These are phyloP conservation scores for Stenodema calcarata DNA, from an alignment of 2,888 invertebrate genomes.

Conservation along the genomic window DNA sequence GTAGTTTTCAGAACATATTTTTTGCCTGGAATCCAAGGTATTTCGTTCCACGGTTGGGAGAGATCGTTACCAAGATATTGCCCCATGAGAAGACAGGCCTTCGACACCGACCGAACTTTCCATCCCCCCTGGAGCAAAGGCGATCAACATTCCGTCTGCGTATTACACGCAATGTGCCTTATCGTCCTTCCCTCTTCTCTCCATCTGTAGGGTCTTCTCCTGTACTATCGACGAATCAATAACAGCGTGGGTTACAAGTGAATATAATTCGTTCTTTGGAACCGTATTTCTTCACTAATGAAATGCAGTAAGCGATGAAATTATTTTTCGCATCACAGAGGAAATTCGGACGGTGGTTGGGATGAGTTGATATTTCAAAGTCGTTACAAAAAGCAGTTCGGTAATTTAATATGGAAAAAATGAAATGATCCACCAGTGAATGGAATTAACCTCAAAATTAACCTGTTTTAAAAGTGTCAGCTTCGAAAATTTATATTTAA, in stretches of 20 bases:
- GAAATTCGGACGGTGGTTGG: too few relatives aligned
- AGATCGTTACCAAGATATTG: not conserved
- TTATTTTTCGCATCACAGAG: too few relatives aligned
- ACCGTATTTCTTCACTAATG: not conserved
- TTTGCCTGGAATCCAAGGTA: not conserved
- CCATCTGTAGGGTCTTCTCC: slow-evolving; percentile 7
- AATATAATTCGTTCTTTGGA: not conserved
- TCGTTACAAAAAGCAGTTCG: too few relatives aligned
- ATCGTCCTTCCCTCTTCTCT: not conserved
- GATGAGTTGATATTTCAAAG: too few relatives aligned
- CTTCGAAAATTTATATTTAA: too few relatives aligned
- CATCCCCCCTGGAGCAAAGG: not conserved
- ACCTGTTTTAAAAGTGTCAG: too few relatives aligned
- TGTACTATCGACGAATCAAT: not conserved
- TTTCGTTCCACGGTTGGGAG: not conserved
- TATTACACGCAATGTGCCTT: slow-evolving; percentile 21
- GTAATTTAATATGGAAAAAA: too few relatives aligned
- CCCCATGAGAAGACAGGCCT: not conserved
- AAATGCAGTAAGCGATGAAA: too few relatives aligned
- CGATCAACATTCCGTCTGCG: slow-evolving; percentile 33
- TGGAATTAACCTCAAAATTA: too few relatives aligned
- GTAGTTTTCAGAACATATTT: not conserved
- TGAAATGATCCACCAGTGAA: too few relatives aligned
- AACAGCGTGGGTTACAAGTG: not conserved
- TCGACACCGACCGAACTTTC: not conserved